Percentiles rank a stretch among this genome's conserved stretches.
Evolutionary conservation across 2,888 invertebrate species (phyloP).

Genomic region (Ditula angustiorana): DNA sequence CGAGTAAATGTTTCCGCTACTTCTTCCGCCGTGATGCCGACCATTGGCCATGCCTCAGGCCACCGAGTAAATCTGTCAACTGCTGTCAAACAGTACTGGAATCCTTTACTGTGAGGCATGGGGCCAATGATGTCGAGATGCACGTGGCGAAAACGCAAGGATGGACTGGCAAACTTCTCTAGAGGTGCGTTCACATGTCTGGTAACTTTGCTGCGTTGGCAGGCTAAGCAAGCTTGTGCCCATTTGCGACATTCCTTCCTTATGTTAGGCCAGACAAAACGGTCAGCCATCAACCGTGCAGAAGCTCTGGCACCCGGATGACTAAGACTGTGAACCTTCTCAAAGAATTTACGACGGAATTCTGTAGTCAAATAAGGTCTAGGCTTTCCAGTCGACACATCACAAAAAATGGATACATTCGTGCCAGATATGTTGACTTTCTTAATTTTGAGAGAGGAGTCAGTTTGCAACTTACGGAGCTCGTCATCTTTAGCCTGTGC

Average conservation of each 20-base stretch:
- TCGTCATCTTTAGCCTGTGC: constrained; percentile 20
- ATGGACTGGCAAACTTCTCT: background rate
- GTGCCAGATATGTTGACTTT: background rate
- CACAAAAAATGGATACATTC: background rate
- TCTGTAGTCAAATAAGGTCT: background rate
- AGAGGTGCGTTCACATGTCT: constrained; percentile 26
- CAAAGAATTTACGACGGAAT: constrained; percentile 5
- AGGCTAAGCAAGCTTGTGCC: constrained; percentile 50
- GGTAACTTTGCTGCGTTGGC: constrained; percentile 46
- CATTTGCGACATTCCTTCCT: constrained; percentile 50
- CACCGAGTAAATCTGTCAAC: constrained; percentile 22
- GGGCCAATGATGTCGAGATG: constrained; percentile 55
- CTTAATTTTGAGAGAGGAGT: constrained; percentile 6
- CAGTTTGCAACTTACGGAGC: background rate
- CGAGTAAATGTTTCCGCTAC: constrained; percentile 34
- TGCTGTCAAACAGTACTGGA: constrained; percentile 20
- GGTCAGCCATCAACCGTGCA: constrained; percentile 46
- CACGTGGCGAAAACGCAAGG: constrained; percentile 11
- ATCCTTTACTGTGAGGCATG: background rate
- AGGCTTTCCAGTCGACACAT: background rate
- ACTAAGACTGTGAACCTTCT: constrained; percentile 22
- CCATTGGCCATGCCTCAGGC: constrained; percentile 23
- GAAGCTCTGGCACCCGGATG: constrained; percentile 26
- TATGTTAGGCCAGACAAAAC: constrained; percentile 57
- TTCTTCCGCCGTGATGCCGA: constrained; percentile 35